Base-by-base conservation (phyloP, 1,140 invertebrate species). In the Tenebrio molitor region DNA sequence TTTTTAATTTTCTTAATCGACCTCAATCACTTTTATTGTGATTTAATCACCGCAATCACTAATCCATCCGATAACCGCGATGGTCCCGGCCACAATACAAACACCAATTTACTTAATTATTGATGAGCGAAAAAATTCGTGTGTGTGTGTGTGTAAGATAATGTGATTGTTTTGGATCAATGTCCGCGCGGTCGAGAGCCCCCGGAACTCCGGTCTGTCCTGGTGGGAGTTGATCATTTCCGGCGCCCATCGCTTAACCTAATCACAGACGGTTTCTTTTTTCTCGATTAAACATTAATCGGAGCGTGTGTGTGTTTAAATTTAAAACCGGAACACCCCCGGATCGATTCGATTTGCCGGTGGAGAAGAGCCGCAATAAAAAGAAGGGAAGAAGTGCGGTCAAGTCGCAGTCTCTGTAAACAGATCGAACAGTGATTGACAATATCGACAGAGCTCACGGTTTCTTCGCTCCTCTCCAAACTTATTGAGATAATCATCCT, bases 401-500 rank as follows among this genome's bases (percentile, higher is more conserved):
- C 71, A 68, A 63, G 71, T 65, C 50, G 53, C 42, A 17, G 71
- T 65, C 50, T 71, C 42, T 50, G 73, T 75, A 75, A 72, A 72
- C 69, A 75, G 69, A 75, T 72, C 69, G 65, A 69, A 68, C 65
- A 39, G 50, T 75, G 70, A 75, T 75, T 75, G 74, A 75, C 74
- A 75, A 75, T 75, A 75, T 72, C 74, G 74, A 69, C 66, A 33
- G 21, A 64, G 62, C 50, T 74, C 63, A 69, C 69, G 36, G 69
- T 66, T 50, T 66, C 29, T 74, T 70, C 66, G 39, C 66, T 53
- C 39, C 23, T 72, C 70, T 64, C 46, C 64, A 71, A 72, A 69
- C 63, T 74, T 75, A 75, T 75, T 67, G 70, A 75, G 74, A 75
- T 75, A 75, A 75, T 75, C 74, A 75, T 75, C 69, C 74, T 75